Percentiles rank a stretch among this genome's conserved stretches.
These are phyloP conservation scores for Pithys albifrons DNA, from an alignment of 2,113 vertebrate species.

Conservation along the genomic window DNA sequence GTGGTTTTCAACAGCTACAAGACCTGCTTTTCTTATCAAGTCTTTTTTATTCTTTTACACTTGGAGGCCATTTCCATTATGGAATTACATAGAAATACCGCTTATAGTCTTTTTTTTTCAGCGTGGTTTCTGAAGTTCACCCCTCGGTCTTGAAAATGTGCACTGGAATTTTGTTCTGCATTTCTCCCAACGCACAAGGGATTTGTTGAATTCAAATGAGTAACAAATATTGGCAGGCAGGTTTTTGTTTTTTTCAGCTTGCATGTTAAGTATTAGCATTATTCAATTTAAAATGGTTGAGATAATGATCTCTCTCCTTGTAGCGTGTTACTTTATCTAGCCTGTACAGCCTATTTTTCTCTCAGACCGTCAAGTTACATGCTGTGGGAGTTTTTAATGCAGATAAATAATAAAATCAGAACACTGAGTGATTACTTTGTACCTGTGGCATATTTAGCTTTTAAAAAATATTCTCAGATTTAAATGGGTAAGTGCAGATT, in stretches of 20 bases:
- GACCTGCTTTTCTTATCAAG: background rate
- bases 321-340: background rate
- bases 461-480: background rate
- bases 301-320: conserved; percentile 2
- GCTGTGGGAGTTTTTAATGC: background rate
- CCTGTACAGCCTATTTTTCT: background rate
- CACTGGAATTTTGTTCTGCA: background rate
- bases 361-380: background rate
- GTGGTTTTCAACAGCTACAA: background rate
- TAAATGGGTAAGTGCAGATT: background rate
- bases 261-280: background rate
- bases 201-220: background rate
- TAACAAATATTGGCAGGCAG: conserved; percentile 23
- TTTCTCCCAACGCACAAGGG: background rate
- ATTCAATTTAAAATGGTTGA: conserved; percentile 25
- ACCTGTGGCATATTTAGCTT: background rate
- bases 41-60: background rate
- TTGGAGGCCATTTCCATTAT: background rate
- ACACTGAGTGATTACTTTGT: background rate
- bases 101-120: background rate
- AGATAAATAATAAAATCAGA: background rate
- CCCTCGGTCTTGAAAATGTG: background rate
- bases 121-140: background rate
- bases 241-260: conserved; percentile 22
- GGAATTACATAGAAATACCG: background rate